phyloP scores from a whole-genome alignment of 2,888 invertebrate genomes.

The Nesidiocoris tenuis region DNA sequence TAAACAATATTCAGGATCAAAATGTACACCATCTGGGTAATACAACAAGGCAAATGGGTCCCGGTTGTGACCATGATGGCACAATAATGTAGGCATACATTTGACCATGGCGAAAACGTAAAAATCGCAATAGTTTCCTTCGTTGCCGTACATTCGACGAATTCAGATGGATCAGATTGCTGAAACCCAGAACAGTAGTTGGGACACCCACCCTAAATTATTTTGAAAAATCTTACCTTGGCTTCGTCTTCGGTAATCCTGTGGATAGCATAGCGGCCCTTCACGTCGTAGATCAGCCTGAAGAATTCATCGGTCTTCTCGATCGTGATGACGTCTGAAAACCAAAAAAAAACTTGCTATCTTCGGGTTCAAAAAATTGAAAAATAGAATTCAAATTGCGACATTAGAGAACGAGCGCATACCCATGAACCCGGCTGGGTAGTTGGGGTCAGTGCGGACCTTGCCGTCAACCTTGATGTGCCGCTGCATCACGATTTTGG shows the following conservation, averaged over 20 bases:
- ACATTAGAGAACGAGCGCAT: no score
- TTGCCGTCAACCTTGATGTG: constrained; percentile 98
- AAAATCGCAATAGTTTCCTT: constrained; percentile 6
- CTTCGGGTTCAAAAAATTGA: not conserved
- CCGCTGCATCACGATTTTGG: constrained; percentile 97
- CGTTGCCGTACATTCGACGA: no score
- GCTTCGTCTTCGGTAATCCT: constrained; percentile 97
- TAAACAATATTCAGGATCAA: constrained; percentile 4
- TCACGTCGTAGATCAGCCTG: constrained; percentile 97
- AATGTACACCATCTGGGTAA: constrained; percentile 18
- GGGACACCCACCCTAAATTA: no score
- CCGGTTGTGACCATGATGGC: not conserved
- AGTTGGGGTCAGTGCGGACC: constrained; percentile 95
- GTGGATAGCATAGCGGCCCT: constrained; percentile 96
- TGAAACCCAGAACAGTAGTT: no score
- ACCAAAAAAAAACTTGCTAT: no score
- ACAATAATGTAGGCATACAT: constrained; percentile 4
- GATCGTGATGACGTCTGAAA: constrained; percentile 95
- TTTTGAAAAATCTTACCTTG: constrained; percentile 78
- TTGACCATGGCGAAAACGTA: not conserved
- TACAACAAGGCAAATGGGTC: not conserved
- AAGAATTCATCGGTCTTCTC: constrained; percentile 98
- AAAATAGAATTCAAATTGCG: not conserved
- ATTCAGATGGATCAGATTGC: no score
- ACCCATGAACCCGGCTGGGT: constrained; percentile 99